phyloP scores from a whole-genome alignment of 1,140 invertebrate genomes.

The Aplysia californica region DNA sequence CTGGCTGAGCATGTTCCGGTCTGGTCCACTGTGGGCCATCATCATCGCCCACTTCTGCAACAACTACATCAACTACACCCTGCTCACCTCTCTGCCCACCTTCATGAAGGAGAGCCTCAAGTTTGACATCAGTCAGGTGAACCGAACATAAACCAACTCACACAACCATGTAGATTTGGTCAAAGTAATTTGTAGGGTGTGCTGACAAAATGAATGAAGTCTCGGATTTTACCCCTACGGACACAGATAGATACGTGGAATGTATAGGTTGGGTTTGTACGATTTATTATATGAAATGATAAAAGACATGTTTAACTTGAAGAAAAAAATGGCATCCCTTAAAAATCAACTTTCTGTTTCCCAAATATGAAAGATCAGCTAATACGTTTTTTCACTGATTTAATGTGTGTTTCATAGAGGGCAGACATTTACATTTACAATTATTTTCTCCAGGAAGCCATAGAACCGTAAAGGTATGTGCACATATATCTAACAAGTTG shows the following conservation, averaged over 20 bases:
- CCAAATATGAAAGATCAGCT: too few relatives aligned
- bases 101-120: constrained; percentile 92
- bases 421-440: too few relatives aligned
- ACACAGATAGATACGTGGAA: background rate
- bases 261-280: background rate
- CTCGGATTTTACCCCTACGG: background rate
- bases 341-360: too few relatives aligned
- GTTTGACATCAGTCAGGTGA: constrained; percentile 71
- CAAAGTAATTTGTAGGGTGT: background rate
- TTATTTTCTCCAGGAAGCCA: too few relatives aligned
- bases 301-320: too few relatives aligned
- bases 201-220: background rate
- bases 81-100: constrained; percentile 93
- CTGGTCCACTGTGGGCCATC: constrained; percentile 88
- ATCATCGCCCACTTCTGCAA: constrained; percentile 83
- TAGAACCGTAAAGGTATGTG: too few relatives aligned
- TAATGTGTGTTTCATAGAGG: too few relatives aligned
- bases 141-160: background rate
- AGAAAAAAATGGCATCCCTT: too few relatives aligned
- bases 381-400: too few relatives aligned
- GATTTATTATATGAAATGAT: background rate
- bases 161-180: background rate
- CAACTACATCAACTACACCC: constrained; percentile 93
- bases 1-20: constrained; percentile 83
- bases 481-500: too few relatives aligned